A percentile compares a stretch with the other conserved stretches of the same genome.
Conservation (phyloP, 2,888 invertebrate species). For the Latrodectus hesperus region DNA sequence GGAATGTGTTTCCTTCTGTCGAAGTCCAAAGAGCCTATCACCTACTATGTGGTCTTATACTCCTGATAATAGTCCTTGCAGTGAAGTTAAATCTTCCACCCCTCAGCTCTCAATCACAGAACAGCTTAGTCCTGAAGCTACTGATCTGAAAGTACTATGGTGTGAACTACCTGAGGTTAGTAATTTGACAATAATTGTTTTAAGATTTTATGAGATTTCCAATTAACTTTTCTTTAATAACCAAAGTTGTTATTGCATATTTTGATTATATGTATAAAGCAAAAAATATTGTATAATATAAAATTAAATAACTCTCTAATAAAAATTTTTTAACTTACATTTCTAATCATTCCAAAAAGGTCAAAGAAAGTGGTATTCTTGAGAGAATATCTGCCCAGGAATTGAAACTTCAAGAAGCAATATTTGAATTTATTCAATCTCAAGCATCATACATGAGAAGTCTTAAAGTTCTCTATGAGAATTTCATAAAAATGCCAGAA, state of each 20-base stretch:
- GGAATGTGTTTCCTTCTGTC: constrained; percentile 76
- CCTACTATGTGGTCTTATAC: constrained; percentile 53
- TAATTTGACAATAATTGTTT: background rate
- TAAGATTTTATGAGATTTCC: too few relatives aligned
- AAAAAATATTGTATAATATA: too few relatives aligned
- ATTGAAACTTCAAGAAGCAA: constrained; percentile 95
- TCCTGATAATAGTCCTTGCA: background rate
- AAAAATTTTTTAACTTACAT: too few relatives aligned
- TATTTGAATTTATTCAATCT: constrained; percentile 97
- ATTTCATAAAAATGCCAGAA: constrained; percentile 82
- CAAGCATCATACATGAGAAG: constrained; percentile 97
- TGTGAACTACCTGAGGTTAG: constrained; percentile 93
- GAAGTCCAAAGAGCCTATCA: constrained; percentile 55
- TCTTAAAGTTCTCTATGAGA: constrained; percentile 89
- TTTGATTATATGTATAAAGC: too few relatives aligned
- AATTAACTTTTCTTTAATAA: too few relatives aligned
- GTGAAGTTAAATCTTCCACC: constrained; percentile 10
- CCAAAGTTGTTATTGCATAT: too few relatives aligned
- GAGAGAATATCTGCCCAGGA: constrained; percentile 86
- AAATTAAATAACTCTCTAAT: too few relatives aligned
- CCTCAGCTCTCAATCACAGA: constrained; percentile 71
- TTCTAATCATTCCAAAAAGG: constrained; percentile 15
- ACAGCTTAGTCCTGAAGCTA: constrained; percentile 51
- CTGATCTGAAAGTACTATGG: constrained; percentile 85
- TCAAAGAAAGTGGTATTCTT: constrained; percentile 85